Evolutionary conservation across 1,140 invertebrate species (phyloP).

Genomic region (Lucilia cuprina): DNA sequence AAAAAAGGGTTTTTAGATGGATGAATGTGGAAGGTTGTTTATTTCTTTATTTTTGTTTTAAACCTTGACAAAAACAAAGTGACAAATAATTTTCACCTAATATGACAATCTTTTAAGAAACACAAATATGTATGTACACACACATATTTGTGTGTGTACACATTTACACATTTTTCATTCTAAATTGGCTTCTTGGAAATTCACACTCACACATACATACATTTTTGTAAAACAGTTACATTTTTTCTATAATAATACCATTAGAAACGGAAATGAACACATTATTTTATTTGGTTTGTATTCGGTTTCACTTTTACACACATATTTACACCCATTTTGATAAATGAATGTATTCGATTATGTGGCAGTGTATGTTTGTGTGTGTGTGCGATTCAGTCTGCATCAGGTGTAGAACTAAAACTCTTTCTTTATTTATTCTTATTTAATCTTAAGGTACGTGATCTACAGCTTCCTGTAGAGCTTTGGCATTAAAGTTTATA

Average conservation of each 20-base stretch:
- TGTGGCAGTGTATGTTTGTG: background rate
- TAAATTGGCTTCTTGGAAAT: background rate
- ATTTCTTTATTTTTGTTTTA: background rate
- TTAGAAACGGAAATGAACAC: background rate
- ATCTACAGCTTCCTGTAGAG: background rate
- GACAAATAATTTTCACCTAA: slow-evolving; percentile 15
- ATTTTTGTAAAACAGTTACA: background rate
- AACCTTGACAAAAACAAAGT: background rate
- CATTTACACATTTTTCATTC: background rate
- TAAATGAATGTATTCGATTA: background rate
- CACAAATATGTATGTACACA: background rate
- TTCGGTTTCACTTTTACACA: background rate
- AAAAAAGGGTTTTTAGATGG: background rate
- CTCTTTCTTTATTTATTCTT: background rate
- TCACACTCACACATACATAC: background rate
- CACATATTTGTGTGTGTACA: too few relatives aligned
- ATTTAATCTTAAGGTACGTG: slow-evolving; percentile 1
- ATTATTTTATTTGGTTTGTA: background rate
- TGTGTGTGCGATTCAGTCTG: background rate
- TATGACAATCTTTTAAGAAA: background rate
- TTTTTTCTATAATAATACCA: background rate
- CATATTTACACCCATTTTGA: too few relatives aligned
- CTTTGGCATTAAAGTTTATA: background rate
- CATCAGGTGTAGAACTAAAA: background rate
- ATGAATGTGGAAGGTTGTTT: too few relatives aligned